phyloP scores from a whole-genome alignment of 2,797 vertebrate genomes.

The Cuniculus paca region DNA sequence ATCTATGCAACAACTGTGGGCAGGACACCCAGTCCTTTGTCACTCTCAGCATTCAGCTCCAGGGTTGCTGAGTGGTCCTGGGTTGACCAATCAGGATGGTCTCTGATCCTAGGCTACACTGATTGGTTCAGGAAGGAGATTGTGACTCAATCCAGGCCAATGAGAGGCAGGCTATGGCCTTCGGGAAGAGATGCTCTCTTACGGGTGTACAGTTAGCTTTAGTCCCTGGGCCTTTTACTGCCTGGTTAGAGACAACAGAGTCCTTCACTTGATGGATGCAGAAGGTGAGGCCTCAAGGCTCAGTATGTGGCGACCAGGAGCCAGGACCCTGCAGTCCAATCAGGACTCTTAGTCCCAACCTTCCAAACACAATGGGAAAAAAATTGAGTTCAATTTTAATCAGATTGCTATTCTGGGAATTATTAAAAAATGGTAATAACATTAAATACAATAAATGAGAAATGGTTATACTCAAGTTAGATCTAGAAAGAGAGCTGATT shows the following conservation, averaged over 20 bases:
- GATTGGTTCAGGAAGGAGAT: neutral
- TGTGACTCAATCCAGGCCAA: neutral
- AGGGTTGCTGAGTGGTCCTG: neutral
- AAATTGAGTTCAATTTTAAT: neutral
- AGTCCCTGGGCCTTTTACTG: neutral
- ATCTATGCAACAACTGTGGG: neutral
- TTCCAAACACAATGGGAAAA: slow-evolving; percentile 15
- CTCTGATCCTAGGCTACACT: neutral
- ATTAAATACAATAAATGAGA: slow-evolving; percentile 29
- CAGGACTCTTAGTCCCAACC: neutral
- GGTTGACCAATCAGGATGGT: neutral
- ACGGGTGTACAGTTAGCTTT: neutral
- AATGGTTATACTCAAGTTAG: neutral
- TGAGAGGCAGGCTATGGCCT: neutral
- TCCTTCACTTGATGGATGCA: neutral
- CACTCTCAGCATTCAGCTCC: neutral
- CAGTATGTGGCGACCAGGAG: neutral
- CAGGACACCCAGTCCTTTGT: neutral
- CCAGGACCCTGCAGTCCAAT: neutral
- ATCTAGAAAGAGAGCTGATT: slow-evolving; percentile 10
- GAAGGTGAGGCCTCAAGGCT: neutral
- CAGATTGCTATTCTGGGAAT: neutral
- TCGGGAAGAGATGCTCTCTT: slow-evolving; percentile 1
- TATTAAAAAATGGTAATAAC: slow-evolving; percentile 39
- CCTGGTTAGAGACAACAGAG: neutral